phyloP scores from a whole-genome alignment of 37 sponge, comb jelly and placozoan species.

The Haliclona indistincta region DNA sequence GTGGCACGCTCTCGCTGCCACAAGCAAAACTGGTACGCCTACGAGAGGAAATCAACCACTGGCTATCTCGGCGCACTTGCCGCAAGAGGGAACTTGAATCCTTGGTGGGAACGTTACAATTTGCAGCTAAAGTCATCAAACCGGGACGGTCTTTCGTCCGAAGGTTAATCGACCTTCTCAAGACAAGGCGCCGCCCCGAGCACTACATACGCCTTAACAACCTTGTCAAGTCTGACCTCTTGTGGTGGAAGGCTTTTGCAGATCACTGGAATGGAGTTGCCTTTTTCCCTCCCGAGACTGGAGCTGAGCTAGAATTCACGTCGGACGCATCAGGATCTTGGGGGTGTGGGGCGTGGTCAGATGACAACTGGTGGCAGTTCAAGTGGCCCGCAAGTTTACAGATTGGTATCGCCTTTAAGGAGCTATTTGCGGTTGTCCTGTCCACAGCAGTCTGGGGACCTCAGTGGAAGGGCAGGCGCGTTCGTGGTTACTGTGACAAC shows the following conservation, averaged over 20 bases:
- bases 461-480: no score
- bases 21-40: slow-evolving; percentile 29
- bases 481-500: no score
- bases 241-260: slow-evolving; percentile 50
- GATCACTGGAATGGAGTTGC: no score
- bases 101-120: slow-evolving; percentile 20
- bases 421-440: slow-evolving; percentile 44
- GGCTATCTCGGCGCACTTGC: slow-evolving; percentile 8
- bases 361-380: slow-evolving; percentile 26
- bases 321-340: slow-evolving; percentile 59
- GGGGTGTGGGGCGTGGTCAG: slow-evolving; percentile 51
- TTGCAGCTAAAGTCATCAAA: slow-evolving; percentile 30
- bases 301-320: no score
- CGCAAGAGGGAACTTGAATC: slow-evolving; percentile 21
- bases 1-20: slow-evolving; percentile 28
- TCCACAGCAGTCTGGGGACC: slow-evolving; percentile 12
- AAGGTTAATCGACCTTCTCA: slow-evolving; percentile 1
- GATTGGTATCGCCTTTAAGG: slow-evolving; percentile 47
- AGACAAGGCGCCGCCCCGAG: neutral
- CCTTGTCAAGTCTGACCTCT: slow-evolving; percentile 42
- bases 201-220: slow-evolving; percentile 43
- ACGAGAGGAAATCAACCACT: neutral
- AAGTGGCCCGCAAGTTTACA: slow-evolving; percentile 28
- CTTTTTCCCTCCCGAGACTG: no score
- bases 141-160: slow-evolving; percentile 43